phyloP scores from a whole-genome alignment of 2,888 invertebrate genomes.

The Zygaena filipendulae region DNA sequence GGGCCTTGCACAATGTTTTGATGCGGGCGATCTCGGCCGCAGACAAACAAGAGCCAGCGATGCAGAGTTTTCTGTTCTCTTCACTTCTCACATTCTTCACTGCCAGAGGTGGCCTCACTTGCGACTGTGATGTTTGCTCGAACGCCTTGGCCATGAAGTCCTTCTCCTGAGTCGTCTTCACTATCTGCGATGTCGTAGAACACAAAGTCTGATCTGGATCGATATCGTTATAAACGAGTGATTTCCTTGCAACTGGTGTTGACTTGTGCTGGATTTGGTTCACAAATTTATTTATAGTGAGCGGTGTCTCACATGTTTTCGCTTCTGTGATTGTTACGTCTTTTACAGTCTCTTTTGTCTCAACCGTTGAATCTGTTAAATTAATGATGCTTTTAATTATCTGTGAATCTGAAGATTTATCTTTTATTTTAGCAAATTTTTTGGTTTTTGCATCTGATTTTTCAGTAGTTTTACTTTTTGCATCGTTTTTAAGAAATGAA shows the following conservation, averaged over 20 bases:
- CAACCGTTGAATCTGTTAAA: slow-evolving; percentile 27
- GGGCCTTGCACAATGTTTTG: slow-evolving; percentile 31
- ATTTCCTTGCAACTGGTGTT: slow-evolving; percentile 50
- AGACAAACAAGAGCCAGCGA: slow-evolving; percentile 44
- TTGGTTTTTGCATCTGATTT: too few species aligned
- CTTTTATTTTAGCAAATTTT: too few species aligned
- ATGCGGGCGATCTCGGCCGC: slow-evolving; percentile 28
- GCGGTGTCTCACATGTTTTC: slow-evolving; percentile 35
- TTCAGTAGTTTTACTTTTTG: too few species aligned
- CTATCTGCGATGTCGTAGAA: slow-evolving; percentile 26
- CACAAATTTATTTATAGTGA: slow-evolving; percentile 44
- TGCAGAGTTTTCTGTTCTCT: slow-evolving; percentile 25
- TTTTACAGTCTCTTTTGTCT: slow-evolving; percentile 23
- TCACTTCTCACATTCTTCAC: slow-evolving; percentile 17
- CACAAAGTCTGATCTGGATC: slow-evolving; percentile 40
- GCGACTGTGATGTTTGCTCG: slow-evolving; percentile 29
- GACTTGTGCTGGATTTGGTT: slow-evolving; percentile 47
- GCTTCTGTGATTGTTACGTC: slow-evolving; percentile 27
- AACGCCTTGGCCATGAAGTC: slow-evolving; percentile 50
- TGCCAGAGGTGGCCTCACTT: slow-evolving; percentile 18
- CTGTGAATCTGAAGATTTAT: too few species aligned
- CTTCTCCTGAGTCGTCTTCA: slow-evolving; percentile 46
- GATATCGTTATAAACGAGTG: slow-evolving; percentile 33
- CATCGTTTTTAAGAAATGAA: slow-evolving; percentile 31
- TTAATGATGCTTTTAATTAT: slow-evolving; percentile 29